A percentile compares a stretch with the other conserved stretches of the same genome.
Evolutionary conservation across 2,888 invertebrate genomes (phyloP).

Genomic region (Pocota personata): DNA sequence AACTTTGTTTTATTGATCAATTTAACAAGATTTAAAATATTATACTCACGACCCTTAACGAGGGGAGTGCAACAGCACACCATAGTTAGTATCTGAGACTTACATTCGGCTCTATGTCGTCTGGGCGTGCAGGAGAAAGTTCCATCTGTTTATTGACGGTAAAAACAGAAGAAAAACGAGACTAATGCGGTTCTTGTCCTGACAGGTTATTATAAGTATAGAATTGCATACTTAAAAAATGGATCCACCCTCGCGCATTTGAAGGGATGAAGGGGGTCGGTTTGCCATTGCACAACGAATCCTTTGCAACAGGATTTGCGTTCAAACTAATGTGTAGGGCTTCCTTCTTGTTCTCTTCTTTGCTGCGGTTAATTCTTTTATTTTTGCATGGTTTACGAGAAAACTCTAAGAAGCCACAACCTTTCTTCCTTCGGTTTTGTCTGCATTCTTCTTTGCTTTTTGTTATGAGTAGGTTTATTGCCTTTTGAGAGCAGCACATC

Average conservation of each 20-base stretch:
- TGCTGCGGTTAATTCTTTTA: conserved; percentile 45
- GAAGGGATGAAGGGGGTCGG: conserved; percentile 9
- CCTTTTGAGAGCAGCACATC: conserved; percentile 65
- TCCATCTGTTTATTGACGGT: conserved; percentile 63
- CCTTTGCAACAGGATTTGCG: conserved; percentile 47
- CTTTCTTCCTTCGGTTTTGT: conserved; percentile 31
- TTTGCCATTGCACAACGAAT: background rate
- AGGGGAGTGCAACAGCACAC: background rate
- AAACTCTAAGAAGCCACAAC: conserved; percentile 37
- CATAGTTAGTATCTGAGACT: background rate
- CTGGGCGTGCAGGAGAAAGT: background rate
- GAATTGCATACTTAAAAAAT: conserved; percentile 61
- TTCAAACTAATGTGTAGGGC: conserved; percentile 52
- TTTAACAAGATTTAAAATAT: conserved; percentile 75
- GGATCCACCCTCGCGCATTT: background rate
- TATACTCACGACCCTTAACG: conserved; percentile 55
- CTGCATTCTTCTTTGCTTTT: conserved; percentile 34
- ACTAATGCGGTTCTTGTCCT: conserved; percentile 62
- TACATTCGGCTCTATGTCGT: background rate
- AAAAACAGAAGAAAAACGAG: conserved; percentile 28
- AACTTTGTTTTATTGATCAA: conserved; percentile 72
- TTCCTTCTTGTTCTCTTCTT: conserved; percentile 45
- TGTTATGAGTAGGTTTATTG: conserved; percentile 52
- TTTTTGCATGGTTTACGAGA: conserved; percentile 24
- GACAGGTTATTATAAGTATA: conserved; percentile 68